Conservation (phyloP, 2,888 invertebrate genomes). For the Cyclophora albipunctata region DNA sequence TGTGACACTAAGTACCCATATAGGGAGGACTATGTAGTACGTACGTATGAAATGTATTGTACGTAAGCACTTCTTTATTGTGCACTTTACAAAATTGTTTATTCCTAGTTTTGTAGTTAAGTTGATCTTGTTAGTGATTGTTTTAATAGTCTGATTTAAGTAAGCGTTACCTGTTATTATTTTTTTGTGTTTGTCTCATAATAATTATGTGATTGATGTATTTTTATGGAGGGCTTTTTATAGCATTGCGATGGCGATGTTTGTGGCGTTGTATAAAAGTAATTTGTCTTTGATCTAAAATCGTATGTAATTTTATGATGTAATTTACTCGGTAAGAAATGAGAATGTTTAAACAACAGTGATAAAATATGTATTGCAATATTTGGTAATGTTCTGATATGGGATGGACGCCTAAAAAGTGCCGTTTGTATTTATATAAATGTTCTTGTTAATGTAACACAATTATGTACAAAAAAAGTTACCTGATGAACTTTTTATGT, state of each 20-base stretch:
- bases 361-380: neutral
- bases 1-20: neutral
- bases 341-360: neutral
- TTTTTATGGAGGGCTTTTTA: slow-evolving; percentile 5
- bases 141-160: slow-evolving; percentile 61
- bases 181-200: slow-evolving; percentile 33
- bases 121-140: slow-evolving; percentile 58
- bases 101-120: slow-evolving; percentile 43
- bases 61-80: slow-evolving; percentile 45
- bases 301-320: neutral
- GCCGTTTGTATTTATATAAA: slow-evolving; percentile 8
- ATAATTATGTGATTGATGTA: slow-evolving; percentile 4
- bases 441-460: no score
- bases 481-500: slow-evolving; percentile 55
- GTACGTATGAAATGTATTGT: no score
- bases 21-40: no score
- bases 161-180: slow-evolving; percentile 60
- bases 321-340: neutral
- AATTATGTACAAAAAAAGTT: slow-evolving; percentile 56
- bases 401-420: slow-evolving; percentile 1
- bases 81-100: slow-evolving; percentile 46
- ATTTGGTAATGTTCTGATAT: neutral
- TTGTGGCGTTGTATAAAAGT: slow-evolving; percentile 4
- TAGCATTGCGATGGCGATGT: slow-evolving; percentile 5
- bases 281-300: neutral